Evolutionary conservation across 2,113 vertebrate species (phyloP), one percentile per base, ranked within the genome.

Genomic region (Aramus guarauna): DNA sequence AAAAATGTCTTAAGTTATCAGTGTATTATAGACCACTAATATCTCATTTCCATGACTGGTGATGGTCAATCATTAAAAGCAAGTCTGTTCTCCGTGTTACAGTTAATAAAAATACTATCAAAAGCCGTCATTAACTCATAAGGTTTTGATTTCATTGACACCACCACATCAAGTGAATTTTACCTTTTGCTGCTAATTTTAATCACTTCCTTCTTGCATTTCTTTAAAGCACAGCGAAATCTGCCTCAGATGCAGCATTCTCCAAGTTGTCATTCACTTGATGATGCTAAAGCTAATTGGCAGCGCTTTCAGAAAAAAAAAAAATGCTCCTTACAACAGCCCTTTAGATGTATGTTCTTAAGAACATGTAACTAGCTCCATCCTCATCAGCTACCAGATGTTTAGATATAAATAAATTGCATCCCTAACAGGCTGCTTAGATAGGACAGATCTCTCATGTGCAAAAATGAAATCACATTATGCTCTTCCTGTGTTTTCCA

Each of bases 151-250:
- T 90, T 87, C 47, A 24, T 55, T 72, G 30, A 59, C 94, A 72
- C 59, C 10, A 66, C 32, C 16, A 39, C 56, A 41, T 76, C 80
- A 59, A 91, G 80, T 0, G 0, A 94, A 29, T 58, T 92, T 56
- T 47, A 32, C n/a, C 76, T 95, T 53, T 95, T 79, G 50, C 39
- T 90, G 58, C 32, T 95, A 50, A 94, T 95, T 97, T 95, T 88
- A 95, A 97, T 97, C 94, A 84, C n/a, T 96, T 69, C n/a, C 37
- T 90, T 85, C 93, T 75, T 76, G 67, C 63, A 93, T 96, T 75
- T 62, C 88, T 53, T 47, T 96, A 92, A 84, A 94, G 50, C 30
- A 58, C 27, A 77, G 59, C 53, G 81, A 93, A 89, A 53, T 88
- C 85, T 91, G 64, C 66, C 79, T 93, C 88, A 94, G 74, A 84